Percentiles rank a stretch among this genome's conserved stretches.
These are phyloP conservation scores for Halictus quadricinctus DNA, from an alignment of 2,888 invertebrate species.

Conservation along the genomic window DNA sequence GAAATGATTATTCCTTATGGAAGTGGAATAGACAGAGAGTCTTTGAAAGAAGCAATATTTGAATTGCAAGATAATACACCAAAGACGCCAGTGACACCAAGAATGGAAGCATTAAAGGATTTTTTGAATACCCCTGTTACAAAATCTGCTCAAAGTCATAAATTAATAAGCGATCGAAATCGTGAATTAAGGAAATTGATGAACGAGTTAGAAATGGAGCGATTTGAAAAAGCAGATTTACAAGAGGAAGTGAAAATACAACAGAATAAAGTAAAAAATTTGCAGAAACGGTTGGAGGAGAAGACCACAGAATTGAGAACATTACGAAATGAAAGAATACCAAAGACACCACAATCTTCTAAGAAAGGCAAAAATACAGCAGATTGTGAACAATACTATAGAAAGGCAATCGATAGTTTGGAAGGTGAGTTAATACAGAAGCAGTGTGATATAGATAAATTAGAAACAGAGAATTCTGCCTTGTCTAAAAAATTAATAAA, in stretches of 20 bases:
- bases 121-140: conserved; percentile 78
- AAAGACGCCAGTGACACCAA: conserved; percentile 65
- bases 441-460: conserved; percentile 84
- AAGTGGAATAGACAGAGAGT: conserved; percentile 81
- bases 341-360: conserved; percentile 78
- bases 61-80: conserved; percentile 67
- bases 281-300: conserved; percentile 83
- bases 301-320: conserved; percentile 80
- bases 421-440: conserved; percentile 84
- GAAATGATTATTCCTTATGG: conserved; percentile 84
- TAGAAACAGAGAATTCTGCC: conserved; percentile 83
- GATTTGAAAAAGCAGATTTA: conserved; percentile 86
- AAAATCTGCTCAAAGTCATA: conserved; percentile 71
- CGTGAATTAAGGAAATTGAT: conserved; percentile 84
- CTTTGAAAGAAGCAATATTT: conserved; percentile 83
- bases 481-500: conserved; percentile 80
- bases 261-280: conserved; percentile 83
- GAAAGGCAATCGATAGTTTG: conserved; percentile 83
- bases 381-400: conserved; percentile 77
- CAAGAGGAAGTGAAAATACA: conserved; percentile 85
- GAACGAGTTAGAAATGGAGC: conserved; percentile 85
- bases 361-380: conserved; percentile 73
- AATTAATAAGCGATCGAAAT: conserved; percentile 80
- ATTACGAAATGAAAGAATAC: conserved; percentile 77
- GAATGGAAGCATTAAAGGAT: conserved; percentile 68